Base-by-base conservation (phyloP, 2,888 invertebrate genomes). In the Dusona sp. region DNA sequence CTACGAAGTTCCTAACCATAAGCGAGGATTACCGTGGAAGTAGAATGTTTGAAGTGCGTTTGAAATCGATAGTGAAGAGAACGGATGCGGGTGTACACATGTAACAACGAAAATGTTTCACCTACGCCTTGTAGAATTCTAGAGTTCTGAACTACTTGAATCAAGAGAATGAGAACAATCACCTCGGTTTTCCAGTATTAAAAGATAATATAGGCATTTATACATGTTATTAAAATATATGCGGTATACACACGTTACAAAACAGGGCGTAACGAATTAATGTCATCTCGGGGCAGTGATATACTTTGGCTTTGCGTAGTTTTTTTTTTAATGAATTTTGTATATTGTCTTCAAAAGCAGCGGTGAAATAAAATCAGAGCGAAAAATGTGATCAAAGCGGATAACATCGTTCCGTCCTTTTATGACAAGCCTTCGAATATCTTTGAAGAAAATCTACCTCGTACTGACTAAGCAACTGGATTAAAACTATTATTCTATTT, bases 51-150 rank as follows among this genome's bases (percentile, higher is more conserved):
- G 48, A 51, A 57, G 73, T 61, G 85, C 79, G 78, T 61, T 77
- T 87, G 91, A 92, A 92, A 93, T 85, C 90, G 92, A 92, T 88
- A 92, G 91, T 92, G 90, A 90, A 88, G 79, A 68, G 61, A 85
- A 78, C 75, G 81, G 79, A 84, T 83, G 25, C 75, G 16, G 29
- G 70, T 65, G 68, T 36, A 79, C 68, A 45, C 61, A 38, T 45
- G 25, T 16, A 42, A 75, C 57, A 4, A 25, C 54, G 19, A 19
- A 67, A 38, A 45, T 64, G 42, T 51, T 33, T 61, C 22, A 29
- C 54, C 8, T 70, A 45, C 36, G 29, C 29, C 4, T 29, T 29
- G 65, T 29, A 67, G 38, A 78, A n/a, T 75, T 72, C 57, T 54
- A 33, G 29, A 74, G 16, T 67, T 67, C 48, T 78, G 82, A 65